Base-by-base conservation (phyloP, 2,797 vertebrate species). In the Tragopan temminckii region DNA sequence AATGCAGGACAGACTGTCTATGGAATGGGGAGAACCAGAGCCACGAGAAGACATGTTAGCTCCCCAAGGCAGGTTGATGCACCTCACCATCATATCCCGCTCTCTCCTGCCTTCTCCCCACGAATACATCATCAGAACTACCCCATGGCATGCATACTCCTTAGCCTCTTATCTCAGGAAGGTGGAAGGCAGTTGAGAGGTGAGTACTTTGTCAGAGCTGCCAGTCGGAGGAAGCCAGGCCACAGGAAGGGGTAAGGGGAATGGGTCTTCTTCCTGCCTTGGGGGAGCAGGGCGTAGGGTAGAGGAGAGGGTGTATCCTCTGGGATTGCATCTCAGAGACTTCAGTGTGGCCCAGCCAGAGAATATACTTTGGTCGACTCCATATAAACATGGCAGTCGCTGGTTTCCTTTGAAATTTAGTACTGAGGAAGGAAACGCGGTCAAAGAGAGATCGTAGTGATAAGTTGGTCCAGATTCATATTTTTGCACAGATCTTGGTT, bases 361-460 rank as follows among this genome's bases (percentile, higher is more conserved):
- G 89, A 89, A 46, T 45, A 11, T 67, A 24, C 74, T 3, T 21
- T 0, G 0, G 80, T 84, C 89, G 50, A 10, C 35, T 95, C 83
- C 55, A 9, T 78, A 29, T 96, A 92, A 94, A 93, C 92, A 85
- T 58, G n/a, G 16, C 19, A 75, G 85, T 57, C 1, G 2, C 35
- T 82, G 48, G 43, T 77, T 96, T 87, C 87, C 93, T 93, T 83
- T 75, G 74, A 80, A 63, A 68, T 69, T 87, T 95, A 90, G 40
- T 85, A n/a, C 52, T 0, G 0, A 66, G 85, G 77, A 95, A 84
- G 72, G 72, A 80, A 52, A 42, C 57, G 5, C 43, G 89, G 62
- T 64, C 13, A 4, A 45, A 86, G 86, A 84, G 36, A 89, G 70
- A 85, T 94, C 20, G 6, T 21, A 38, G 64, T 6, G 90, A 78